Base-by-base conservation (phyloP, 2,797 vertebrate genomes). In the Pelodytes ibericus region DNA sequence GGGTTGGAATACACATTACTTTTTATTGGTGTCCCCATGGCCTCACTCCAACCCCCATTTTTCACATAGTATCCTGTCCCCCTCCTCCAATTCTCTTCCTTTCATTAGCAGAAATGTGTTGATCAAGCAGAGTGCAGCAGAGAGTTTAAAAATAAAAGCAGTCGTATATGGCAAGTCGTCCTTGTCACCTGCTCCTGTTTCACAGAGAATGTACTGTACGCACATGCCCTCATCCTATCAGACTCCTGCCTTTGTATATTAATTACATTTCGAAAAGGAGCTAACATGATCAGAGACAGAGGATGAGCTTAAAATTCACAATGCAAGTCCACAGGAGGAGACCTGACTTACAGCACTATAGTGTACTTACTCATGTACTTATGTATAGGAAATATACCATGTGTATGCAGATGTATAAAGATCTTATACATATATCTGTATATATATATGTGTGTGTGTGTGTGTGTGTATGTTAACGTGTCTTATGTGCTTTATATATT, bases 71-170 rank as follows among this genome's bases (percentile, higher is more conserved):
- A 29, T 63, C 68, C 22, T 16, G 10, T 77, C 80, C 83, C 80
- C 82, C 82, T 73, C 82, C 83, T 74, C 74, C 62, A 26, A 67
- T 41, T 68, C 44, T 30, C 63, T 82, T 85, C 83, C 81, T 83
- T 86, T 83, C 79, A 81, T 87, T 82, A 86, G 83, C 80, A 83
- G 85, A 84, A 88, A 92, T 88, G 76, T 87, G 87, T 88, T 90
- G 87, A 90, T 87, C 86, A 82, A 90, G 91, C 84, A 86, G 84
- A 30, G 62, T 77, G 83, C 87, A 90, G 91, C 84, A 86, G 84
- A 30, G 62, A 77, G 83, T 87, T 92, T 92, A 94, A 93, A 94
- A 93, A 93, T 92, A 94, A 91, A 84, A 87, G 74, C 84, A 85
- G 84, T 84, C 87, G 56, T 84, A 87, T 89, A 90, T 82, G 82